phyloP scores from a whole-genome alignment of 2,797 vertebrate species.

The Tokudaia muenninki region DNA sequence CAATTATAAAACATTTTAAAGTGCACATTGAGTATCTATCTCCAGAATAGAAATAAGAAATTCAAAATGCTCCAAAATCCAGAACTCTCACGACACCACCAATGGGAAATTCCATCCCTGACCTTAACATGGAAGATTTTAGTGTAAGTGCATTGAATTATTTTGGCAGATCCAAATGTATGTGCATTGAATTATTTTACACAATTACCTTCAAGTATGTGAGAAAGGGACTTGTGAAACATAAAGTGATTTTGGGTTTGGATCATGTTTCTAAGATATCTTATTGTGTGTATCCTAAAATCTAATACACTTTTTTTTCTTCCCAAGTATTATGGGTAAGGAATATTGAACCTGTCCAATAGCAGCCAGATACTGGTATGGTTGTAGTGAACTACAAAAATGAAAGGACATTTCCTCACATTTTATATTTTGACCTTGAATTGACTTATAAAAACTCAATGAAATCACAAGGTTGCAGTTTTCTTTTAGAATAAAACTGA shows the following conservation, averaged over 20 bases:
- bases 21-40: not conserved
- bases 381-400: not conserved
- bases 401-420: conserved; percentile 27
- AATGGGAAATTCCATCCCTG: not conserved
- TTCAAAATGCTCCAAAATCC: not conserved
- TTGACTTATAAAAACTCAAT: conserved; percentile 46
- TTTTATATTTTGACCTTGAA: not conserved
- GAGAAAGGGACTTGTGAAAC: not conserved
- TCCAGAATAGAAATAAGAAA: not conserved
- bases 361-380: not conserved
- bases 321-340: not conserved
- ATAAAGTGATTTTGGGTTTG: not conserved
- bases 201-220: not conserved
- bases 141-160: not conserved
- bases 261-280: not conserved
- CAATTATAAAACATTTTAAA: not conserved
- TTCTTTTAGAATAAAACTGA: not conserved
- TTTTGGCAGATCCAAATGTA: not conserved
- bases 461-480: not conserved
- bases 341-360: not conserved
- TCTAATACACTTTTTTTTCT: not conserved
- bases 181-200: not conserved
- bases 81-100: not conserved
- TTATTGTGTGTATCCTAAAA: not conserved
- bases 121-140: not conserved